A percentile compares a stretch with the other conserved stretches of the same genome.
phyloP scores from a whole-genome alignment of 2,888 invertebrate species.

The Athetis lepigone region DNA sequence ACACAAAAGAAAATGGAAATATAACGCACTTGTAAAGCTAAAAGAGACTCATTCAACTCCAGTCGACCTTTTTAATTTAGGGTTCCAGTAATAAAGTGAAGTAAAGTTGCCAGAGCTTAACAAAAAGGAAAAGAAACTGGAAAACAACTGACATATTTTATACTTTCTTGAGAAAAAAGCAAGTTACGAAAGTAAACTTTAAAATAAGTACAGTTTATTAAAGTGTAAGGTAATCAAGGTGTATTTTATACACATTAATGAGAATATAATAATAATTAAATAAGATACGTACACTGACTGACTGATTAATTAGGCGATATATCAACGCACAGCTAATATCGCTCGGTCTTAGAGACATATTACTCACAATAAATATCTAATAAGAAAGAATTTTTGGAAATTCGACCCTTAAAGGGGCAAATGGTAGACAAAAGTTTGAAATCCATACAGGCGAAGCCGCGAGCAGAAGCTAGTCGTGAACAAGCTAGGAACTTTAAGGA shows the following conservation, averaged over 20 bases:
- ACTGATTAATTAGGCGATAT: too few species aligned
- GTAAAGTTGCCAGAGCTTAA: conserved; percentile 34
- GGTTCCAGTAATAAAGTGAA: conserved; percentile 52
- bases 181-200: background rate
- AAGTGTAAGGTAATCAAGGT: background rate
- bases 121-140: conserved; percentile 29
- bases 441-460: too few species aligned
- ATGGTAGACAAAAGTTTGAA: too few species aligned
- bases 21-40: conserved; percentile 29
- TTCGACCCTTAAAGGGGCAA: too few species aligned
- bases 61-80: conserved; percentile 56
- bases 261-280: background rate
- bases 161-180: conserved; percentile 7
- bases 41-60: conserved; percentile 33
- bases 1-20: conserved; percentile 26
- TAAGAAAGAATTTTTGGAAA: too few species aligned
- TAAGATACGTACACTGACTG: too few species aligned
- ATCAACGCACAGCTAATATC: too few species aligned
- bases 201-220: background rate
- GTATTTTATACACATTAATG: background rate
- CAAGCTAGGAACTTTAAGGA: background rate
- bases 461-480: background rate
- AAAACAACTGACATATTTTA: conserved; percentile 32
- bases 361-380: too few species aligned
- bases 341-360: too few species aligned